A percentile compares a stretch with the other conserved stretches of the same genome.
phyloP scores from a whole-genome alignment of 1,140 invertebrate genomes.

The Camponotus pennsylvanicus region DNA sequence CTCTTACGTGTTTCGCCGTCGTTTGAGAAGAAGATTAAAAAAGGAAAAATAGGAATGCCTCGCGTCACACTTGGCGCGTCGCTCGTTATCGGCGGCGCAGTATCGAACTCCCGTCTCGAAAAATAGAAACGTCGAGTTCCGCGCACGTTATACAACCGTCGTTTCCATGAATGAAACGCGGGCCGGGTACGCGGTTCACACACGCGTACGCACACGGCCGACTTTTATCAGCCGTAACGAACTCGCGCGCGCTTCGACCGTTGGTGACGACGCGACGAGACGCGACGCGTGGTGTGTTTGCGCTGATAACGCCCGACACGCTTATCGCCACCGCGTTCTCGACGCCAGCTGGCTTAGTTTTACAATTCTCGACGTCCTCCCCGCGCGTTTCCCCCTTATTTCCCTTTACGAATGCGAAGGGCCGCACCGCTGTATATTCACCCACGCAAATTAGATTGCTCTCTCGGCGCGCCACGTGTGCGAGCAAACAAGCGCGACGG shows the following conservation, averaged over 20 bases:
- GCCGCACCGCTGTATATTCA: neutral
- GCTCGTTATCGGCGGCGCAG: conserved; percentile 61
- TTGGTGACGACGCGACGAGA: conserved; percentile 51
- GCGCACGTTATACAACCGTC: neutral
- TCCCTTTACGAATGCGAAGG: neutral
- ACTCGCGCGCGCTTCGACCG: conserved; percentile 55
- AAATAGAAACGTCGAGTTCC: conserved; percentile 66
- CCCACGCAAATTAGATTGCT: conserved; percentile 46
- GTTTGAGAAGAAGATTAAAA: neutral
- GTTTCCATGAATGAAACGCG: conserved; percentile 76
- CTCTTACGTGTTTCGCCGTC: neutral
- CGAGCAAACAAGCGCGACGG: conserved; percentile 4
- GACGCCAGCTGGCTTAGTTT: conserved; percentile 67
- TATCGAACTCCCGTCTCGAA: conserved; percentile 71
- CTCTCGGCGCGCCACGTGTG: conserved; percentile 23
- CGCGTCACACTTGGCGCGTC: conserved; percentile 41
- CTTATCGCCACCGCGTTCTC: conserved; percentile 60
- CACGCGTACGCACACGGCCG: conserved; percentile 21
- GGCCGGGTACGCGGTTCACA: conserved; percentile 62
- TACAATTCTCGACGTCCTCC: conserved; percentile 47
- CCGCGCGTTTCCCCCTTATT: conserved; percentile 1
- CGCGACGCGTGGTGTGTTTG: conserved; percentile 23
- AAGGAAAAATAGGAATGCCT: conserved; percentile 1
- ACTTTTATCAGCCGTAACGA: conserved; percentile 69
- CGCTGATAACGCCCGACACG: conserved; percentile 57